Evolutionary conservation across 2,797 vertebrate species (phyloP).

Genomic region (Anniella stebbinsi): DNA sequence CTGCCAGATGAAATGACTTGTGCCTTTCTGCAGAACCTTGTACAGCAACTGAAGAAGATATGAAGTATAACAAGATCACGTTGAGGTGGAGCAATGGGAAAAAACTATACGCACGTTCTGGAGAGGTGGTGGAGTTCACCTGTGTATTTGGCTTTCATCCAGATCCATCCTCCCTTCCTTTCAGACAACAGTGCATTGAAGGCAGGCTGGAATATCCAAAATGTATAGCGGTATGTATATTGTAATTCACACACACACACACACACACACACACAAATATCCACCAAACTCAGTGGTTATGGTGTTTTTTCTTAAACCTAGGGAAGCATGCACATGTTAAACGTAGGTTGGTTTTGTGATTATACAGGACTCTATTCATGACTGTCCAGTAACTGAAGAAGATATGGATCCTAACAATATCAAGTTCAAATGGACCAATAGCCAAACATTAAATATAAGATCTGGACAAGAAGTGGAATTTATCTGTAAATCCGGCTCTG

Average conservation of each 20-base stretch:
- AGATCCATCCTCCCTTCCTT: background rate
- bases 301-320: too few species aligned
- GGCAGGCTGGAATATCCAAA: slow-evolving; percentile 9
- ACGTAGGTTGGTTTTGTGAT: too few species aligned
- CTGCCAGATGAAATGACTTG: background rate
- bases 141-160: background rate
- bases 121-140: background rate
- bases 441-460: background rate
- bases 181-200: background rate
- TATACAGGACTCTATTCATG: too few species aligned
- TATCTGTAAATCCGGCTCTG: background rate
- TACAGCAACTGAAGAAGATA: background rate
- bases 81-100: background rate
- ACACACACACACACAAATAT: too few species aligned
- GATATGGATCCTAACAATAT: background rate
- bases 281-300: too few species aligned
- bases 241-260: too few species aligned
- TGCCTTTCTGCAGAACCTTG: background rate
- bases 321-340: too few species aligned
- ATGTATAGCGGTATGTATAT: background rate
- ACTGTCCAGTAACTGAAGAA: background rate
- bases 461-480: background rate
- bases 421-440: background rate
- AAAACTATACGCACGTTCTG: background rate
- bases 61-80: background rate